Evolutionary conservation across 2,797 vertebrate species (phyloP).

Genomic region (Ispidina lecontei): DNA sequence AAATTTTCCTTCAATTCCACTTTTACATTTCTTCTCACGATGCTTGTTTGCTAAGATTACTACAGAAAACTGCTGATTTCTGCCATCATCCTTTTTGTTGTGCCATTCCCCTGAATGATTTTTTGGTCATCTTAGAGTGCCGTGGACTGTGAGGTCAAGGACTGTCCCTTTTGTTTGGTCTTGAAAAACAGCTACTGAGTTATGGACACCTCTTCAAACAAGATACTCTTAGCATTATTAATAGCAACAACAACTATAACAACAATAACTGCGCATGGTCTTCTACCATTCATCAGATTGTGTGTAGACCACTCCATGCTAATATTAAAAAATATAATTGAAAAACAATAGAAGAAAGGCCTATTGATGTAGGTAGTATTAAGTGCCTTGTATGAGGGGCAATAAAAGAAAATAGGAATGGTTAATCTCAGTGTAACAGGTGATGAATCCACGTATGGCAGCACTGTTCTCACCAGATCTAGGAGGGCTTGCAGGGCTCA

Average conservation of each 20-base stretch:
- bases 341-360: not conserved
- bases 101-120: not conserved
- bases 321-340: not conserved
- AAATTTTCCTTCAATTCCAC: not conserved
- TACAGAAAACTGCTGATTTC: not conserved
- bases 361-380: not conserved
- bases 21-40: not conserved
- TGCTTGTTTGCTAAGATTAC: not conserved
- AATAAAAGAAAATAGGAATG: not conserved
- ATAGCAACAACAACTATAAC: not conserved
- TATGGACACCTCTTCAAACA: not conserved
- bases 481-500: not conserved
- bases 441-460: not conserved
- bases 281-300: not conserved
- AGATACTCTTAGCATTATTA: not conserved
- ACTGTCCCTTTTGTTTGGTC: not conserved
- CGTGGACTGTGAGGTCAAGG: not conserved
- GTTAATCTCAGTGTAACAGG: not conserved
- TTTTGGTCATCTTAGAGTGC: not conserved
- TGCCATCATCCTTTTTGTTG: not conserved
- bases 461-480: not conserved
- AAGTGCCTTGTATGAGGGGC: not conserved
- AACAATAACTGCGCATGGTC: not conserved
- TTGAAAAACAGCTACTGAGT: not conserved
- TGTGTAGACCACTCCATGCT: not conserved